Evolutionary conservation across 2,888 invertebrate genomes (phyloP), one percentile per base, ranked within the genome.

Genomic region (Chloroclystis v-ata): DNA sequence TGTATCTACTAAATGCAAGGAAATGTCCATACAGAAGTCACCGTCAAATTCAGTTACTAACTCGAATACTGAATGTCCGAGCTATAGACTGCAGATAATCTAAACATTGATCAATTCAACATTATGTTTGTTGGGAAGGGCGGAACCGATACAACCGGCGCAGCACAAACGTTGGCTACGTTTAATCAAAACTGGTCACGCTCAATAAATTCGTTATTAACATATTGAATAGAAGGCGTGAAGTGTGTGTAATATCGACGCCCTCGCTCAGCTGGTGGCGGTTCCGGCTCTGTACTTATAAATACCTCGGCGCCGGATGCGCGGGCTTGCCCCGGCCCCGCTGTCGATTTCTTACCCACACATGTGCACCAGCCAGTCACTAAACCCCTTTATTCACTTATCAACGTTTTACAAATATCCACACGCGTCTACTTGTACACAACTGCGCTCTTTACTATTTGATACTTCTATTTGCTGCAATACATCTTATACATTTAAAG

Each of bases 251-350:
- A 66, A 60, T 63, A 62, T 60, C 65, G 65, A 68, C 70, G 73
- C 70, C 67, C 72, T 69, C 73, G 68, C 73, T 67, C 70, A 65
- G 68, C 69, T 67, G 69, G 65, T 67, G 66, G 59, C 63, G 54
- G 67, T 67, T 68, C 71, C 82, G 81, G 80, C 81, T 78, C 78
- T 79, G 78, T 43, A 76, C 81, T 78, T 84, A 84, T 82, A 80
- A 82, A 83, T 83, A 84, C 75, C 50, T 69, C 66, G 68, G 79
- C 79, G 81, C 82, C 82, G 83, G 84, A 83, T 82, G 78, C 77
- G 78, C 75, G 49, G 40, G 67, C 63, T 66, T 59, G 60, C 60
- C 64, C 48, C 37, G 49, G 49, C 49, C 45, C 45, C 49, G 49
- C 50, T 45, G 52, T 42, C 50, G 51, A 52, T 61, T 58, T 61